Conservation (phyloP, 2,888 invertebrate genomes). For the Calephelis perditalis region DNA sequence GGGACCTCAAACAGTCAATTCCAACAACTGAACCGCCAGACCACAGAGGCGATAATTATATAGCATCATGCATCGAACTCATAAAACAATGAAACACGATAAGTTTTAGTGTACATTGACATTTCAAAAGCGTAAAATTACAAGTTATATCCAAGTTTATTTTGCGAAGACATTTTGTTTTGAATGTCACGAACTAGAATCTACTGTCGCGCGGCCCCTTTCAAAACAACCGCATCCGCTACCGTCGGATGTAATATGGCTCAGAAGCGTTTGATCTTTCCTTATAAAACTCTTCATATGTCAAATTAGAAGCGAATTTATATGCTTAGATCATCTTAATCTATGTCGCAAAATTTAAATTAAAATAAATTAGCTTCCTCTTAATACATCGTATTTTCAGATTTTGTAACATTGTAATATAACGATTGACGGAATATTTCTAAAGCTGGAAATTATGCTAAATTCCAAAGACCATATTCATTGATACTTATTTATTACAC, state of each 20-base stretch:
- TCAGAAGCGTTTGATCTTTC: constrained; percentile 61
- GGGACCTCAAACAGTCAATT: no score
- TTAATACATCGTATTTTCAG: background rate
- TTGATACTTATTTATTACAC: background rate
- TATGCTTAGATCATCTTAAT: constrained; percentile 23
- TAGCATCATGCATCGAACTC: no score
- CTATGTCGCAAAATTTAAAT: constrained; percentile 20
- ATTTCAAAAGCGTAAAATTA: background rate
- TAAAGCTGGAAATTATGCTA: no score
- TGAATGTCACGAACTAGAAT: constrained; percentile 39
- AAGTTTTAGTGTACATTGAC: no score
- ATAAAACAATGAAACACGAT: no score
- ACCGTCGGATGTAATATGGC: constrained; percentile 55
- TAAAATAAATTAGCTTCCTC: constrained; percentile 14
- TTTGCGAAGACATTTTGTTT: constrained; percentile 39
- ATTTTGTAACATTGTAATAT: no score
- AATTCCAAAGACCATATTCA: background rate
- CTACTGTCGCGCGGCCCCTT: constrained; percentile 32
- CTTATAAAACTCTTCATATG: constrained; percentile 42
- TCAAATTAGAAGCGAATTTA: constrained; percentile 32
- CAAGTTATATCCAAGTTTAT: background rate
- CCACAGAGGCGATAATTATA: no score
- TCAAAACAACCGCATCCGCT: constrained; percentile 42
- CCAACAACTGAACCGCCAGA: no score
- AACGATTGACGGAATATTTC: no score